A percentile compares a stretch with the other conserved stretches of the same genome.
These are phyloP conservation scores for Athalia circularis DNA, from an alignment of 2,888 invertebrate species.

Conservation along the genomic window DNA sequence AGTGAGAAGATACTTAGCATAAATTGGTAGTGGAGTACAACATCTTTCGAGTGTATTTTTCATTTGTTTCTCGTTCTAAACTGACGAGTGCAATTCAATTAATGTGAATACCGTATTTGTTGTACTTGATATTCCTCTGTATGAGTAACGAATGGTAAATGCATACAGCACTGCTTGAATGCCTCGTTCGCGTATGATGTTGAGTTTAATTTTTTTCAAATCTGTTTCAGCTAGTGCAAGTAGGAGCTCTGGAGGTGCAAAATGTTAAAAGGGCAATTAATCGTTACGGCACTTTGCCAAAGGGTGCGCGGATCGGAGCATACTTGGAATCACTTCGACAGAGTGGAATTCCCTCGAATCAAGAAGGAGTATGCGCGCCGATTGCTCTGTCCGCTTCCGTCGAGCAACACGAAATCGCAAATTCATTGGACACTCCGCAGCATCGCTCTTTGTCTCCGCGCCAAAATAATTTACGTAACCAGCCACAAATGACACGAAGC, in stretches of 20 bases:
- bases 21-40: conserved; percentile 28
- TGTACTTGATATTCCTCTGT: conserved; percentile 48
- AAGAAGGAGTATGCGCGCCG: conserved; percentile 63
- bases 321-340: conserved; percentile 95
- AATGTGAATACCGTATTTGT: conserved; percentile 33
- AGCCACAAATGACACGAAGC: conserved; percentile 90
- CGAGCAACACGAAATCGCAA: conserved; percentile 56
- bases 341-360: conserved; percentile 79
- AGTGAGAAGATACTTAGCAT: conserved; percentile 18
- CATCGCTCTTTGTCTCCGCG: conserved; percentile 81
- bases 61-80: conserved; percentile 32
- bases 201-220: conserved; percentile 20
- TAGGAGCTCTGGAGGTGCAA: conserved; percentile 95
- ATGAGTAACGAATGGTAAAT: conserved; percentile 57
- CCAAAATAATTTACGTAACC: conserved; percentile 79
- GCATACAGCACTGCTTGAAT: conserved; percentile 71
- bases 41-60: conserved; percentile 38
- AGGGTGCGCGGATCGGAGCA: conserved; percentile 96
- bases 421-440: conserved; percentile 66
- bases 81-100: conserved; percentile 25
- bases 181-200: conserved; percentile 22
- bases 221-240: conserved; percentile 80
- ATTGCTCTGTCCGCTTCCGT: conserved; percentile 53
- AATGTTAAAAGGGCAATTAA: conserved; percentile 96
- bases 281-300: conserved; percentile 97